Base-by-base conservation (phyloP, 2,113 vertebrate species). In the Falco punctatus region DNA sequence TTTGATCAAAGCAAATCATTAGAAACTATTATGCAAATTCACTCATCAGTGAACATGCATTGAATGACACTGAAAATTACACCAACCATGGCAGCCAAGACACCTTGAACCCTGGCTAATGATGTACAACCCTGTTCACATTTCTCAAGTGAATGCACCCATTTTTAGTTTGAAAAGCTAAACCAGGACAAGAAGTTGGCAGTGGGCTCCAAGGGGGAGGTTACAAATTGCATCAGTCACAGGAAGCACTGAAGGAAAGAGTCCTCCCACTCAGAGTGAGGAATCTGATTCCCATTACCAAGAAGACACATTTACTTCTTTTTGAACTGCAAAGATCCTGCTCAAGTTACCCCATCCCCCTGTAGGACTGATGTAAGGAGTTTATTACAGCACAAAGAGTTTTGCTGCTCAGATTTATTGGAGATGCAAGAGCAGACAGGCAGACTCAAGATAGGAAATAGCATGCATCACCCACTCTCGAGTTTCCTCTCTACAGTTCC, bases 391-490 rank as follows among this genome's bases (percentile, higher is more conserved):
- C 69, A 57, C 52, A 40, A 81, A 72, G 52, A 24, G 69, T 86
- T 91, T 64, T 83, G 72, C 86, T 84, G 61, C 57, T 64, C 42
- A 75, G 82, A 88, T 78, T 93, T 94, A 74, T 44, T 78, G 83
- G 82, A 71, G 80, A 35, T 48, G 44, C 42, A 91, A 59, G 70
- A 94, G 90, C 90, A 96, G 95, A 94, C 81, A 75, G 83, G 40
- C 88, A 91, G 82, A 27, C 77, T 85, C 4, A 1, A 44, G 49
- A 81, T 61, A 94, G 94, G 95, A 96, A 96, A 95, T 75, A 94
- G 44, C 62, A 86, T 54, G 59, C 61, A 86, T 96, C 94, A 91
- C 65, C 73, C 86, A 32, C 81, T 95, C 93, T 94, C 7, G 0
- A 81, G 73, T 91, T 96, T 93, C 95, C 83, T 86, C 72, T 90